Conservation (phyloP, 2,888 invertebrate species). For the Drosophila testacea region DNA sequence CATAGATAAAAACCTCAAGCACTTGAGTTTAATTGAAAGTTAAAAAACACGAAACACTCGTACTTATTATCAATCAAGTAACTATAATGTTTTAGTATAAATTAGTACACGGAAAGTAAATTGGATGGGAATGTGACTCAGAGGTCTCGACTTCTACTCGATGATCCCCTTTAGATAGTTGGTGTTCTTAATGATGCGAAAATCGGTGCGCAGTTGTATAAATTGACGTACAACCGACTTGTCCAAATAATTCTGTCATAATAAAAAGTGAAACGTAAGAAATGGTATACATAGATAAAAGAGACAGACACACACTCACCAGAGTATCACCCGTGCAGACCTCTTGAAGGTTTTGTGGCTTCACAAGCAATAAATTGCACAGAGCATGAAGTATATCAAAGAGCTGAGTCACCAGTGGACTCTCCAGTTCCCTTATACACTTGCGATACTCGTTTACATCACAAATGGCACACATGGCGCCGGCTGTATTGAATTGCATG, state of each 20-base stretch:
- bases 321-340: conserved; percentile 97
- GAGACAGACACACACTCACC: conserved; percentile 89
- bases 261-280: conserved; percentile 16
- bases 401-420: conserved; percentile 92
- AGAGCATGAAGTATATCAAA: conserved; percentile 98
- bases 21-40: conserved; percentile 68
- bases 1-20: conserved; percentile 36
- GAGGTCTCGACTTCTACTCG: conserved; percentile 67
- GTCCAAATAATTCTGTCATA: conserved; percentile 93
- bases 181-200: conserved; percentile 92
- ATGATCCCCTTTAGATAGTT: conserved; percentile 88
- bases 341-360: conserved; percentile 98
- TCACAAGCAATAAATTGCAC: conserved; percentile 97
- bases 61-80: conserved; percentile 23
- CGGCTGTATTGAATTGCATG: conserved; percentile 97
- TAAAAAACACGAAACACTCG: conserved; percentile 33
- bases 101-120: conserved; percentile 42
- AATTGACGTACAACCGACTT: conserved; percentile 95
- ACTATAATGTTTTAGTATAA: conserved; percentile 53
- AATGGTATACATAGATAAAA: background rate
- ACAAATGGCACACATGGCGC: conserved; percentile 98
- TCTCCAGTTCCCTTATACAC: conserved; percentile 90
- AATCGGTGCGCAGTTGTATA: conserved; percentile 97
- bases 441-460: conserved; percentile 99
- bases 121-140: conserved; percentile 66